Base-by-base conservation (phyloP, 2,888 invertebrate species). In the Tridacna crocea region DNA sequence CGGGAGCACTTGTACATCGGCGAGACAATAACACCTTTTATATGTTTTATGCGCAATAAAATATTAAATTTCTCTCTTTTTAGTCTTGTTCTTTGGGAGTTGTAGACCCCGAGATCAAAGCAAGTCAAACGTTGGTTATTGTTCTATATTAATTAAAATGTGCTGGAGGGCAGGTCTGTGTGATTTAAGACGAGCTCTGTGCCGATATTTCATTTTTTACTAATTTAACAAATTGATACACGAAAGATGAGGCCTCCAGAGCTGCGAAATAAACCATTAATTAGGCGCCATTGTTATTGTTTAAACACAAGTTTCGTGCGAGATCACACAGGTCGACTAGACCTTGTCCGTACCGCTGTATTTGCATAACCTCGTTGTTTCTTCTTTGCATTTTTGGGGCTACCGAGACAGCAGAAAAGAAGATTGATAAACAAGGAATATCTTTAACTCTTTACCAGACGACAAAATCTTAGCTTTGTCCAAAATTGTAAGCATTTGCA, bases 201-300 rank as follows among this genome's bases (percentile, higher is more conserved):
- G 76, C 74, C 79, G 79, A 82, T 79, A 82, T 82, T 79, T 82
- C 77, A 82, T 82, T 82, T 82, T 80, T 79, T 72, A 78, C 82
- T 82, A 79, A 82, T 82, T 79, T 82, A 82, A 82, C 82, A 82
- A 82, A 82, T 76, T 82, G 79, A 73, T 65, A 72, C 78, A 70
- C 63, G 76, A 76, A 63, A 72, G 72, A 65, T 17, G 65, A 60
- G 75, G 68, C 72, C 75, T 75, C 75, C 24, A 61, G 26, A 70
- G 75, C 66, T 60, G 75, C 72, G 58, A 65, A 72, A 48, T 36
- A 63, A 63, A 74, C 74, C 72, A 73, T 65, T 76, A 60, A 58
- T 61, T 26, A 68, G 82, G 79, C 82, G 82, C 82, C 82, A 60
- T 68, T 75, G 72, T 74, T 82, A 74, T 70, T 79, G 79, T 75